Percentiles rank a stretch among this genome's conserved stretches.
Evolutionary conservation across 2,113 vertebrate species (phyloP).

Genomic region (Dipodomys ordii): DNA sequence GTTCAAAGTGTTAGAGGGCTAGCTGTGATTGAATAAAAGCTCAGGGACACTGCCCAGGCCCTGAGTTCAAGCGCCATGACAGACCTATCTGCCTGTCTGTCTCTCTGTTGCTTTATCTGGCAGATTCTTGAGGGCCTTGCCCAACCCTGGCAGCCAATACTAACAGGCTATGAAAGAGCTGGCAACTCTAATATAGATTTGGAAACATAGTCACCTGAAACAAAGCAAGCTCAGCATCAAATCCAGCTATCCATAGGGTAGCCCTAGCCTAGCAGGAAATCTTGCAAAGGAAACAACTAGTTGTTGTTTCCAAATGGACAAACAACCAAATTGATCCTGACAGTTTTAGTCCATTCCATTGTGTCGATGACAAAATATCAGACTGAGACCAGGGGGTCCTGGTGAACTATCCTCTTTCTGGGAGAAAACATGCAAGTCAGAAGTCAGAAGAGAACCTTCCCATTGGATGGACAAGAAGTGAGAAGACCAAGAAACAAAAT

Average conservation of each 20-base stretch:
- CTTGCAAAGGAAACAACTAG: slow-evolving; percentile 63
- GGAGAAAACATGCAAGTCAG: neutral
- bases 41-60: too few species aligned
- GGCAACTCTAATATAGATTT: slow-evolving; percentile 82
- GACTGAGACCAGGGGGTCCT: neutral
- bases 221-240: slow-evolving; percentile 73
- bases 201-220: slow-evolving; percentile 82
- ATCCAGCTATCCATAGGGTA: slow-evolving; percentile 60
- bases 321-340: neutral
- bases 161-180: slow-evolving; percentile 85
- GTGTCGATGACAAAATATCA: neutral
- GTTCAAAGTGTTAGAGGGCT: too few species aligned
- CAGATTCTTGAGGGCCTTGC: slow-evolving; percentile 65
- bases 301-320: neutral
- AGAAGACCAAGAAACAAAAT: neutral
- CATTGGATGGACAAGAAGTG: neutral
- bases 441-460: neutral
- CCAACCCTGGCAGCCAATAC: slow-evolving; percentile 82
- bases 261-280: slow-evolving; percentile 73
- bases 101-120: too few species aligned
- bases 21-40: too few species aligned
- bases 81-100: too few species aligned
- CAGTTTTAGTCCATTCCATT: neutral
- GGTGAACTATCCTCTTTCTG: neutral
- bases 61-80: too few species aligned